Conservation (phyloP, 2,888 invertebrate genomes). For the Operophtera brumata region DNA sequence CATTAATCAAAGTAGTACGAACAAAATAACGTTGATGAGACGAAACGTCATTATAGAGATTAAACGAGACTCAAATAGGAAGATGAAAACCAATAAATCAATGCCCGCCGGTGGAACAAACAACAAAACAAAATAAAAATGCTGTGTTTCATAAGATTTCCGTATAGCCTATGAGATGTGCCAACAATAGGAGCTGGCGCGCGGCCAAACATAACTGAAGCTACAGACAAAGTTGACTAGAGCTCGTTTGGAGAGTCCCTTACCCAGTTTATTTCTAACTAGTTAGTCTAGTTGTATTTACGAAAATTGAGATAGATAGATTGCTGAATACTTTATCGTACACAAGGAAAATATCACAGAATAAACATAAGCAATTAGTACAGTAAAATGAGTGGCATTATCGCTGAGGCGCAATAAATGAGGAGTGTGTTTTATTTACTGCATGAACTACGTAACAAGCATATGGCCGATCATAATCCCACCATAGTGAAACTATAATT, state of each 20-base stretch:
- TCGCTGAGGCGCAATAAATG: no score
- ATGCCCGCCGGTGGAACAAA: slow-evolving; percentile 6
- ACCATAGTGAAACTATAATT: no score
- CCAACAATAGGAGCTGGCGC: slow-evolving; percentile 3
- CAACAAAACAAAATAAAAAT: slow-evolving; percentile 12
- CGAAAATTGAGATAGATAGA: no score
- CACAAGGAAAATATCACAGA: no score
- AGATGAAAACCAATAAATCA: slow-evolving; percentile 18
- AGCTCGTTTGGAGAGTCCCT: no score
- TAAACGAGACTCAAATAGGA: slow-evolving; percentile 8
- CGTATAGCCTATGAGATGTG: slow-evolving; percentile 1
- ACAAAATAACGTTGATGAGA: neutral
- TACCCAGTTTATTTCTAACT: neutral
- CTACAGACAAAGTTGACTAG: neutral
- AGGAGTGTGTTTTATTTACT: no score
- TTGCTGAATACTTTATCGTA: no score
- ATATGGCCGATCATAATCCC: no score
- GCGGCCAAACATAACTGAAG: slow-evolving; percentile 5
- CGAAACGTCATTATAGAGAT: slow-evolving; percentile 4
- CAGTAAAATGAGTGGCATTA: no score
- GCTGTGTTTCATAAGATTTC: slow-evolving; percentile 11
- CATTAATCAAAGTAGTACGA: neutral
- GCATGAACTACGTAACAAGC: no score
- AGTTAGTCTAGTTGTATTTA: no score
- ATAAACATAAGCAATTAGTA: no score